These are phyloP conservation scores for Leucopsar rothschildi DNA, from an alignment of 2,113 vertebrate genomes.

Conservation along the genomic window DNA sequence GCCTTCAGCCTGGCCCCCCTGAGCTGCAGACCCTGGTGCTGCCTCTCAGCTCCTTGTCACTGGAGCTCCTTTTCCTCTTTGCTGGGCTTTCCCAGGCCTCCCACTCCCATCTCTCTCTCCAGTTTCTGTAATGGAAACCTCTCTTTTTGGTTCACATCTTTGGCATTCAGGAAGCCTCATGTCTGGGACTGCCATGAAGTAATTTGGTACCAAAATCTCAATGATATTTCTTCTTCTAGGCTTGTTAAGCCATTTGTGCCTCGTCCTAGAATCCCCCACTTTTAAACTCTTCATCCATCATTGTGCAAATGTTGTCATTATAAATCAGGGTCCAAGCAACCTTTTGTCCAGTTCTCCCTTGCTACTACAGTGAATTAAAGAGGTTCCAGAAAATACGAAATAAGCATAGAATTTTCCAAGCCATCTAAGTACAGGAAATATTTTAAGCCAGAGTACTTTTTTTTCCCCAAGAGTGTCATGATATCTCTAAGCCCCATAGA, in stretches of 20 bases:
- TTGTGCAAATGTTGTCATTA: background rate
- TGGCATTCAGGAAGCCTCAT: accelerated
- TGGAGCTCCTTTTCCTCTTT: accelerated
- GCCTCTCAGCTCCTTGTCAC: background rate
- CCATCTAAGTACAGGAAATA: background rate
- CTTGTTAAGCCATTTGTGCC: background rate
- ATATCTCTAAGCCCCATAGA: background rate
- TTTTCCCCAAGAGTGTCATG: background rate
- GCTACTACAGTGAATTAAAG: background rate
- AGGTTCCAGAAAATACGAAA: background rate
- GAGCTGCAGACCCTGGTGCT: accelerated
- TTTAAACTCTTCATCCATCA: background rate
- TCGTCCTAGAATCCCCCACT: background rate
- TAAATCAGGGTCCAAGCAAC: conserved; percentile 1
- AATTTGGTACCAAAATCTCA: background rate
- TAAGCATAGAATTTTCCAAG: background rate
- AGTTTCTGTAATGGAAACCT: background rate
- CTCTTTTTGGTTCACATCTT: background rate
- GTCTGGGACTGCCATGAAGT: background rate
- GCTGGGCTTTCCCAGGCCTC: background rate
- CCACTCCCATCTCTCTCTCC: background rate
- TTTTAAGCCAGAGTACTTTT: background rate
- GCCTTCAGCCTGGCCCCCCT: background rate
- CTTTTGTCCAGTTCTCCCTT: background rate
- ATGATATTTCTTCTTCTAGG: background rate